Conservation (phyloP, 2,797 vertebrate species). For the Danio tinwini region DNA sequence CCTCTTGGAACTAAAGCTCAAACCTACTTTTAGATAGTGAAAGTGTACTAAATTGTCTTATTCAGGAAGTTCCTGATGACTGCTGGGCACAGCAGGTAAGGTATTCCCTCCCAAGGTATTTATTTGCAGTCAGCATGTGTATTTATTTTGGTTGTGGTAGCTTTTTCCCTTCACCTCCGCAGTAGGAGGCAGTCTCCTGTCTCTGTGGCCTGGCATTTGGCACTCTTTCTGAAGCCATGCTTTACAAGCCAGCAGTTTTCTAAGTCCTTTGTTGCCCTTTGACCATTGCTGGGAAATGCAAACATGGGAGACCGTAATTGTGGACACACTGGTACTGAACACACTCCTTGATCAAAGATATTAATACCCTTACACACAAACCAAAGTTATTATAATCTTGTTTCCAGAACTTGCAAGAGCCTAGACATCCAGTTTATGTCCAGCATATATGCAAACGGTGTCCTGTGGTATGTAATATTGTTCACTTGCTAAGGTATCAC, state of each 20-base stretch:
- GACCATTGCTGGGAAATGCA: conserved; percentile 44
- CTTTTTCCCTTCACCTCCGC: conserved; percentile 65
- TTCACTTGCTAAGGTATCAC: background rate
- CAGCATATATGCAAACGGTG: no score
- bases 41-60: conserved; percentile 53
- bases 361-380: conserved; percentile 23
- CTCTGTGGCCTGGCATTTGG: conserved; percentile 74
- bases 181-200: conserved; percentile 73
- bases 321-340: conserved; percentile 31
- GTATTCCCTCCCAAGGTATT: conserved; percentile 75
- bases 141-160: conserved; percentile 80
- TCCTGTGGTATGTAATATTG: conserved; percentile 1
- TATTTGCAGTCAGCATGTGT: conserved; percentile 72
- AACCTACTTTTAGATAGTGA: conserved; percentile 31
- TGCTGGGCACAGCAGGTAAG: conserved; percentile 71
- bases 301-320: conserved; percentile 28
- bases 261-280: conserved; percentile 41
- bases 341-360: conserved; percentile 28
- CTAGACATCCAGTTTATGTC: conserved; percentile 15
- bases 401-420: conserved; percentile 15
- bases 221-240: conserved; percentile 73
- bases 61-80: conserved; percentile 68
- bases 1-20: conserved; percentile 59
- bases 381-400: conserved; percentile 23
- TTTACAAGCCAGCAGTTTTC: conserved; percentile 21